These are phyloP conservation scores for Brotula barbata DNA, from an alignment of 2,797 vertebrate genomes.

Conservation along the genomic window DNA sequence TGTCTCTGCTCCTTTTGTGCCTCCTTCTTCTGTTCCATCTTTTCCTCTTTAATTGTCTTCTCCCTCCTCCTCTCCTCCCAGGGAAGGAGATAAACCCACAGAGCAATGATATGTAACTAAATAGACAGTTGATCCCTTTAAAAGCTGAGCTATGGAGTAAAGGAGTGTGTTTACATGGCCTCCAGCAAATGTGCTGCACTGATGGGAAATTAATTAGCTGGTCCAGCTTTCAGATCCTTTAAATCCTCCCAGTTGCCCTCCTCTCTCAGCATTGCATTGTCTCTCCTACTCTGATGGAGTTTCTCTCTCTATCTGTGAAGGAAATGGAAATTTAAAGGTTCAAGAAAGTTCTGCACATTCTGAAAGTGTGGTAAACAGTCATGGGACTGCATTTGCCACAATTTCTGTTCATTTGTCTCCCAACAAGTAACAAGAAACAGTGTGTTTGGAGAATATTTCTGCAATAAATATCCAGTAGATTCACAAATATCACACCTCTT, in stretches of 20 bases:
- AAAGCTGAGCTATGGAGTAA: slow-evolving; percentile 39
- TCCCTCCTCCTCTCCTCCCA: slow-evolving; percentile 21
- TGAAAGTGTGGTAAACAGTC: too few relatives aligned
- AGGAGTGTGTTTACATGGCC: slow-evolving; percentile 64
- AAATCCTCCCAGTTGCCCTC: not conserved
- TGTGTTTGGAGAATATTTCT: too few relatives aligned
- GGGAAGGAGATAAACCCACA: slow-evolving; percentile 54
- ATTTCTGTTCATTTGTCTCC: too few relatives aligned
- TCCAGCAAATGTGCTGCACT: slow-evolving; percentile 51
- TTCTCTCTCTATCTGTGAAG: slow-evolving; percentile 7
- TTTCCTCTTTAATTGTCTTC: slow-evolving; percentile 5
- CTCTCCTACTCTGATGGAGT: too few relatives aligned
- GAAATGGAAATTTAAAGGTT: not conserved
- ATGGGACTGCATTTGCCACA: too few relatives aligned
- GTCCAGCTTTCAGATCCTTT: slow-evolving; percentile 36
- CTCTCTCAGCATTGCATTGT: too few relatives aligned
- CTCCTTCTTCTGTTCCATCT: not conserved
- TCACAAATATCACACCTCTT: too few relatives aligned
- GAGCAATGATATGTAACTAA: slow-evolving; percentile 63
- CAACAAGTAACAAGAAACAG: too few relatives aligned
- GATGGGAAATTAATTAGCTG: slow-evolving; percentile 66
- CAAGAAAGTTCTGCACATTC: too few relatives aligned
- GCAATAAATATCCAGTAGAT: too few relatives aligned
- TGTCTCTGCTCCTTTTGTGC: not conserved
- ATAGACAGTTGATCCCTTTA: slow-evolving; percentile 64